These are phyloP conservation scores for Drosophila funebris DNA, from an alignment of 1,140 invertebrate species.

Conservation along the genomic window DNA sequence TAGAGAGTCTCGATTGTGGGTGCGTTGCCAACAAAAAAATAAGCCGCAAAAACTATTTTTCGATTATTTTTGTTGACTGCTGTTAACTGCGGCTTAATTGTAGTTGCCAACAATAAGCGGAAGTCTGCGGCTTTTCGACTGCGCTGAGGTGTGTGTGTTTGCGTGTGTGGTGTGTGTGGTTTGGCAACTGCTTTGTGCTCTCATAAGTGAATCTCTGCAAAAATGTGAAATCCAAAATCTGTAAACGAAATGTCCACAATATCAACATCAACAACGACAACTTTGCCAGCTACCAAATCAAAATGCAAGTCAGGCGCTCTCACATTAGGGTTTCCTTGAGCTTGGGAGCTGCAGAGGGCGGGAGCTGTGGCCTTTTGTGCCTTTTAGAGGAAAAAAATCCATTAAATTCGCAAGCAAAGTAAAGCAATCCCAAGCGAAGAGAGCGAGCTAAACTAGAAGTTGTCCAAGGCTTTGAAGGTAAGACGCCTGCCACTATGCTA, in stretches of 20 bases:
- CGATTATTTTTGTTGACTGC: conserved; percentile 43
- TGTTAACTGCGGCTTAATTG: conserved; percentile 68
- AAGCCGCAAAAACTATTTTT: conserved; percentile 11
- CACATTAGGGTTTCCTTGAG: conserved; percentile 8
- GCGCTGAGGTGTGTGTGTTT: conserved; percentile 3
- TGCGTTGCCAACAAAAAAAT: conserved; percentile 1
- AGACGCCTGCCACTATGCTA: conserved; percentile 48
- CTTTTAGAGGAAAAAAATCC: conserved; percentile 54
- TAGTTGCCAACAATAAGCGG: conserved; percentile 72
- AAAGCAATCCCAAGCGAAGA: conserved; percentile 2
- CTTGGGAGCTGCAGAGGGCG: not conserved
- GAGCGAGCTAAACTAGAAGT: conserved; percentile 16
- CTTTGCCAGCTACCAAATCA: conserved; percentile 30
- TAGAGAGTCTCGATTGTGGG: conserved; percentile 11
- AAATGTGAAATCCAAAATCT: conserved; percentile 47
- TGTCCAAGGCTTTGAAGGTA: conserved; percentile 47
- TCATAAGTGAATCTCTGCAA: conserved; percentile 40
- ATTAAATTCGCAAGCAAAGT: conserved; percentile 42
- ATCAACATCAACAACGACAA: conserved; percentile 24
- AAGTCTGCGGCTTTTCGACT: conserved; percentile 53
- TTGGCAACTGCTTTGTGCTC: not conserved
- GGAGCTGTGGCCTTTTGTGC: conserved; percentile 1
- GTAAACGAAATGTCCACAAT: conserved; percentile 20
- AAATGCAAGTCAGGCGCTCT: conserved; percentile 61
- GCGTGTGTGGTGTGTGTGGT: conserved; percentile 1